Conservation (phyloP, 2,797 vertebrate genomes). For the Chelon auratus region DNA sequence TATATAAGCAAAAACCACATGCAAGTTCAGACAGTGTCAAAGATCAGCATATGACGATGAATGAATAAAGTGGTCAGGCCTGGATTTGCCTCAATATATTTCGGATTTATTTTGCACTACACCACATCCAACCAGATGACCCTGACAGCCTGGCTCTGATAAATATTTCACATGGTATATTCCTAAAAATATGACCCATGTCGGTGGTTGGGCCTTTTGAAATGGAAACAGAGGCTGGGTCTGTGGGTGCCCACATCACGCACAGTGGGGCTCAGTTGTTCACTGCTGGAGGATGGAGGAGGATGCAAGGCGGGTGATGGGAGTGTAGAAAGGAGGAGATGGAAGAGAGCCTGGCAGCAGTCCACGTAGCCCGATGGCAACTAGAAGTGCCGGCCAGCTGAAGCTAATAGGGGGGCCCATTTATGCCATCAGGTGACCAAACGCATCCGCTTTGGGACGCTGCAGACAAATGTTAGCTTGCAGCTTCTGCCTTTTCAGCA, state of each 20-base stretch:
- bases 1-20: not conserved
- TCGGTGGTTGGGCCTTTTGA: constrained; percentile 62
- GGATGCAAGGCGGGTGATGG: constrained; percentile 41
- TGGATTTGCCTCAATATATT: not conserved
- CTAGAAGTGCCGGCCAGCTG: constrained; percentile 74
- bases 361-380: constrained; percentile 65
- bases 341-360: constrained; percentile 65
- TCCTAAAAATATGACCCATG: constrained; percentile 63
- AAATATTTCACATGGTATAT: constrained; percentile 70
- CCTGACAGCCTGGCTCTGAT: constrained; percentile 18
- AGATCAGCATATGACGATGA: constrained; percentile 17
- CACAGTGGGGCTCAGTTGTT: constrained; percentile 68
- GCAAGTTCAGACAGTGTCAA: not conserved
- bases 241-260: constrained; percentile 65
- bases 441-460: constrained; percentile 41
- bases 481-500: constrained; percentile 40
- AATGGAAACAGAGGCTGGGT: constrained; percentile 66
- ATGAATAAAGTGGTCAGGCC: not conserved
- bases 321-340: constrained; percentile 35
- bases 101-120: not conserved
- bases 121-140: constrained; percentile 30
- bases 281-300: constrained; percentile 39
- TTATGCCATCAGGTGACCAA: constrained; percentile 83
- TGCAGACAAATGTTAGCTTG: constrained; percentile 35
- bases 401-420: constrained; percentile 80